These are phyloP conservation scores for Epizoanthus fatuus DNA, from an alignment of 92 coral and sea anemone genomes.

Conservation along the genomic window DNA sequence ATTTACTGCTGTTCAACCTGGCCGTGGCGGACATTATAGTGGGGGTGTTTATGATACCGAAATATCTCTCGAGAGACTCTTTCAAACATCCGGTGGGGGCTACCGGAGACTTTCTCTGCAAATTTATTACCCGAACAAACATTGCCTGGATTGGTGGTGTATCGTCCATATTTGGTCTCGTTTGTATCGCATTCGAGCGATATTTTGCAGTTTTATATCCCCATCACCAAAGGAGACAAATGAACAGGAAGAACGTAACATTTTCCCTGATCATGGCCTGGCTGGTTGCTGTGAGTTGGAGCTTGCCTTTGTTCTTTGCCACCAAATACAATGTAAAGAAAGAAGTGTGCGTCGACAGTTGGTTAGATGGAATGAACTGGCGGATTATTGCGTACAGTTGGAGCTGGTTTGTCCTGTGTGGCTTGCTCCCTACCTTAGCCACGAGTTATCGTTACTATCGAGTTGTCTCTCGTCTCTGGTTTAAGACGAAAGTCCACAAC, in stretches of 20 bases:
- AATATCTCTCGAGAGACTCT: constrained; percentile 23
- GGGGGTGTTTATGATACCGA: constrained; percentile 22
- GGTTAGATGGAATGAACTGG: not conserved
- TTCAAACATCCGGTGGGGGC: constrained; percentile 42
- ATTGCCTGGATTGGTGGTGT: constrained; percentile 1
- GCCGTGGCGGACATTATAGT: constrained; percentile 26
- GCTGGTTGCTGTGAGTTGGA: not conserved
- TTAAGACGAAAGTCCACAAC: not conserved
- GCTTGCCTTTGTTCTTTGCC: not conserved
- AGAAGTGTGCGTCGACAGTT: not conserved
- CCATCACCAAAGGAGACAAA: not conserved
- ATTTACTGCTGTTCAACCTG: not conserved
- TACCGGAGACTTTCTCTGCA: constrained; percentile 52
- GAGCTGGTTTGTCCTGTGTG: not conserved
- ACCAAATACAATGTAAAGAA: not conserved
- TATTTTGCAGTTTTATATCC: not conserved
- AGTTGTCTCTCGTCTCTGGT: not conserved
- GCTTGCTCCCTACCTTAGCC: not conserved
- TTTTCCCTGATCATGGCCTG: not conserved
- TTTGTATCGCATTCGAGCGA: constrained; percentile 6
- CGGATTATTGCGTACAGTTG: not conserved
- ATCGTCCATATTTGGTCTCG: constrained; percentile 18
- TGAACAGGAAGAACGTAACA: not conserved
- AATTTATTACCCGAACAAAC: constrained; percentile 47
- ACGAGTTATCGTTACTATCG: not conserved